Evolutionary conservation across 1,140 invertebrate species (phyloP).

Genomic region (Helicoverpa zea): DNA sequence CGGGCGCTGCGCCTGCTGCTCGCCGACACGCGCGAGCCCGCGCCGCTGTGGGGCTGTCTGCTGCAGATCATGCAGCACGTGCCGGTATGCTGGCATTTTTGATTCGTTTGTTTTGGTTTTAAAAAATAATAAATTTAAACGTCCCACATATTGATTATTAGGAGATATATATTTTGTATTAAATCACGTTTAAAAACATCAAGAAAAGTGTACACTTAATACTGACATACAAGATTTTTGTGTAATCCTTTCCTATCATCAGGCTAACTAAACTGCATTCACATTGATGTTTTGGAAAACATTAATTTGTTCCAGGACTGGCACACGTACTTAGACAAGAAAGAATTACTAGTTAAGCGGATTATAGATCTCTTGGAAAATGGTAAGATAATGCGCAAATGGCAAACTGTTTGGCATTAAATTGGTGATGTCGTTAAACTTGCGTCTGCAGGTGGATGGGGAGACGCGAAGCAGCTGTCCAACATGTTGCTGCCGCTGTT

Average conservation of each 20-base stretch:
- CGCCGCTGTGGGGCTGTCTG: conserved; percentile 62
- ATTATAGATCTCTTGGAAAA: conserved; percentile 69
- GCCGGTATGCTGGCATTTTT: conserved; percentile 45
- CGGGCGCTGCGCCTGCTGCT: conserved; percentile 53
- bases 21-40: conserved; percentile 41
- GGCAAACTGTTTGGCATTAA: too few relatives aligned
- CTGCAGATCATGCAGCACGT: conserved; percentile 59
- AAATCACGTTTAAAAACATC: too few relatives aligned
- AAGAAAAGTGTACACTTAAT: too few relatives aligned
- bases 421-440: background rate
- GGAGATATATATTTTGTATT: too few relatives aligned
- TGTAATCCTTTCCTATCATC: too few relatives aligned
- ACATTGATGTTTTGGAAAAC: background rate
- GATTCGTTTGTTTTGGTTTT: background rate
- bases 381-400: conserved; percentile 56
- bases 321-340: conserved; percentile 69
- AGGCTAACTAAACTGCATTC: too few relatives aligned
- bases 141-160: too few relatives aligned
- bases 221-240: too few relatives aligned
- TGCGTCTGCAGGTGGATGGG: conserved; percentile 64
- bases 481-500: conserved; percentile 65
- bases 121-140: too few relatives aligned
- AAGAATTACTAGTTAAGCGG: conserved; percentile 67
- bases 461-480: conserved; percentile 59
- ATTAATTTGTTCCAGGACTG: conserved; percentile 64